phyloP scores from a whole-genome alignment of 2,113 vertebrate genomes.

The Glareola pratincola region DNA sequence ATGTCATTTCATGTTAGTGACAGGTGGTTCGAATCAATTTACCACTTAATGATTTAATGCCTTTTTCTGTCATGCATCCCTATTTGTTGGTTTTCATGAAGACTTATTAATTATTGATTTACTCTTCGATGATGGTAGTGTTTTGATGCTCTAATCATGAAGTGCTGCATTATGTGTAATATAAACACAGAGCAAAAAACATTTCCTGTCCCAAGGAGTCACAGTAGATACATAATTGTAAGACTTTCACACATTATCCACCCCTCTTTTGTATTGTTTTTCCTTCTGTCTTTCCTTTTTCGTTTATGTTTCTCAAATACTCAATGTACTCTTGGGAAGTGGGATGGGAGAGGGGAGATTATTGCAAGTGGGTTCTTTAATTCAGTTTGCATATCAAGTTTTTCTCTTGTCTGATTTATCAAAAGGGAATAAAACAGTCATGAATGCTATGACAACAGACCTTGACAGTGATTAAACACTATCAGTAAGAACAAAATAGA shows the following conservation, averaged over 20 bases:
- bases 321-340: not conserved
- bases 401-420: not conserved
- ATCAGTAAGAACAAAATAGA: not conserved
- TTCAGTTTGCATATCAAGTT: not conserved
- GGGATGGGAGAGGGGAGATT: not conserved
- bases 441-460: not conserved
- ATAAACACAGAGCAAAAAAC: not conserved
- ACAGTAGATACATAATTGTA: not conserved
- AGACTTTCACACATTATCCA: not conserved
- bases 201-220: not conserved
- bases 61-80: not conserved
- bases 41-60: not conserved
- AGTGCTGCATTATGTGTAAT: not conserved
- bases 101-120: not conserved
- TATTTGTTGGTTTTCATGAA: not conserved
- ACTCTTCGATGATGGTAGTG: not conserved
- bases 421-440: not conserved
- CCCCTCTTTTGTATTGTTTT: not conserved
- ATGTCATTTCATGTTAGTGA: not conserved
- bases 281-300: not conserved
- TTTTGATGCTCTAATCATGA: not conserved
- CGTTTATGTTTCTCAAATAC: not conserved
- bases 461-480: not conserved
- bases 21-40: not conserved
- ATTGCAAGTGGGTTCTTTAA: rapidly evolving